Evolutionary conservation across 1,140 invertebrate genomes (phyloP).

Genomic region (Lysiphlebus fabarum): DNA sequence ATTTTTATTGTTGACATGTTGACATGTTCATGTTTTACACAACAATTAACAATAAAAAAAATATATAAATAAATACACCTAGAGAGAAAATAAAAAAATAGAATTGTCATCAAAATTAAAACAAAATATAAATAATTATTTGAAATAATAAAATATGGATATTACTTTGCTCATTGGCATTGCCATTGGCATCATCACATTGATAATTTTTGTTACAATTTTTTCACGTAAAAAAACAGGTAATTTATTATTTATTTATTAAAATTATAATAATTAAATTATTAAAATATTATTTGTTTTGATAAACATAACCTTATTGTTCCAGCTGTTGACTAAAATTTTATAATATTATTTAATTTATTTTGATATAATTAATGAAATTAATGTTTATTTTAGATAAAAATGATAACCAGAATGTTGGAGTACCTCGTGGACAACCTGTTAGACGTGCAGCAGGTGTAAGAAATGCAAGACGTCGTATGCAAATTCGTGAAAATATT

Average conservation of each 20-base stretch:
- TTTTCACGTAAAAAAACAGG: conserved; percentile 37
- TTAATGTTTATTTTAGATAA: conserved; percentile 26
- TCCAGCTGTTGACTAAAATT: conserved; percentile 27
- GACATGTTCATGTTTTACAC: background rate
- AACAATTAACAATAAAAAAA: too few species aligned
- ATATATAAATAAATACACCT: background rate
- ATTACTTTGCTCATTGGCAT: conserved; percentile 51
- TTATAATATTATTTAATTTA: background rate
- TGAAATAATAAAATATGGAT: conserved; percentile 46
- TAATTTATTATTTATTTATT: conserved; percentile 23
- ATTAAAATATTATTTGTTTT: background rate
- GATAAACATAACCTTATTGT: conserved; percentile 27
- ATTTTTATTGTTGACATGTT: too few species aligned
- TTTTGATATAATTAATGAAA: background rate
- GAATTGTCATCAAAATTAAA: background rate
- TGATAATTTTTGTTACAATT: conserved; percentile 51
- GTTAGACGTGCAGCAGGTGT: conserved; percentile 41
- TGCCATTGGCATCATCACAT: conserved; percentile 47
- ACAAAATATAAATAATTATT: too few species aligned
- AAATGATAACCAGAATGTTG: conserved; percentile 27
- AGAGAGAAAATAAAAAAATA: too few species aligned
- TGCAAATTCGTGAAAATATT: conserved; percentile 45
- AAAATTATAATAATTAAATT: conserved; percentile 1
- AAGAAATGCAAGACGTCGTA: conserved; percentile 41
- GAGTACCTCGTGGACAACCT: conserved; percentile 34